Evolutionary conservation across 2,113 vertebrate species (phyloP).

Genomic region (Grallaria varia): DNA sequence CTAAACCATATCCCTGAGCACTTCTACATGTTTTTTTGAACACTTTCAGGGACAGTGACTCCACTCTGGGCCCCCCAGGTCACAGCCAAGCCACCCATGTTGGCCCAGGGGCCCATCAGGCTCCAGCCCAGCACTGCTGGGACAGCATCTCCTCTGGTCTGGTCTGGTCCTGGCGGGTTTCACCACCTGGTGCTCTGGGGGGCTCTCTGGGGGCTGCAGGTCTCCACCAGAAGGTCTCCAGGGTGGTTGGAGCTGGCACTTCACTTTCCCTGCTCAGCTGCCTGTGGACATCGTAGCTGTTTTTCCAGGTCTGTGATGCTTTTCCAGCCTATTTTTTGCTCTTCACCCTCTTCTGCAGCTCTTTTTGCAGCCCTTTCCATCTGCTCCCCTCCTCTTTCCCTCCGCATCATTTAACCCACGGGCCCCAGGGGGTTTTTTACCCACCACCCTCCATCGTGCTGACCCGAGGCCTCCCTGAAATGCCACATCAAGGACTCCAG

Average conservation of each 20-base stretch:
- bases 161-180: not conserved
- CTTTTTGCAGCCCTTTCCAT: not conserved
- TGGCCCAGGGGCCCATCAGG: rapidly evolving
- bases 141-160: not conserved
- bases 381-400: not conserved
- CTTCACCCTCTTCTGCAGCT: not conserved
- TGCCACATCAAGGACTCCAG: not conserved
- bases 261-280: not conserved
- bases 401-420: not conserved
- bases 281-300: rapidly evolving
- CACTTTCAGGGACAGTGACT: not conserved
- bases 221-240: not conserved
- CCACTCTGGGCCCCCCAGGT: not conserved
- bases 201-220: not conserved
- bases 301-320: not conserved
- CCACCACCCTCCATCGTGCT: rapidly evolving
- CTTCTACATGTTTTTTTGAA: rapidly evolving
- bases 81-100: rapidly evolving
- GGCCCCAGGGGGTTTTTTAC: not conserved
- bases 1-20: not conserved
- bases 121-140: not conserved
- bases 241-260: not conserved
- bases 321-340: not conserved
- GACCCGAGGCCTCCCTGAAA: not conserved
- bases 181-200: not conserved